Evolutionary conservation across 92 coral and sea anemone species (phyloP).

Genomic region (Diadumene lineata): DNA sequence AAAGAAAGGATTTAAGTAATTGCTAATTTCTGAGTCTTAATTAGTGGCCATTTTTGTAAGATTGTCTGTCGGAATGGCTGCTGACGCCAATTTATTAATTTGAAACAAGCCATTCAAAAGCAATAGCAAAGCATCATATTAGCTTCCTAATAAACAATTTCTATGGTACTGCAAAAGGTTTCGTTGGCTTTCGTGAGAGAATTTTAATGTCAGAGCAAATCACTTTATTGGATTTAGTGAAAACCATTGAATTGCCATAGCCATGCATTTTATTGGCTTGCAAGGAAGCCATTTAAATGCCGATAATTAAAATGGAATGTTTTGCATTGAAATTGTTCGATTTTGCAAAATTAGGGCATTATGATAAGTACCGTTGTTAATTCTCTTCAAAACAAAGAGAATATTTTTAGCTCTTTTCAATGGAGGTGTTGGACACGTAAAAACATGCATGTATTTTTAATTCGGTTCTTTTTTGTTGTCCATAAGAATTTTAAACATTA

Average conservation of each 20-base stretch:
- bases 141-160: background rate
- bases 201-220: background rate
- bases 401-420: background rate
- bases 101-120: background rate
- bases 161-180: background rate
- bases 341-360: background rate
- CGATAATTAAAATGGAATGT: background rate
- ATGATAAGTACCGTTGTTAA: background rate
- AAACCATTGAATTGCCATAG: background rate
- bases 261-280: constrained; percentile 9
- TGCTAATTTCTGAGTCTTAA: background rate
- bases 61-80: constrained; percentile 1
- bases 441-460: background rate
- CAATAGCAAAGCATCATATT: background rate
- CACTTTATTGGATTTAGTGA: background rate
- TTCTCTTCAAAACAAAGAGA: background rate
- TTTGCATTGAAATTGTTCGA: background rate
- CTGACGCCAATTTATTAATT: background rate
- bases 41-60: background rate
- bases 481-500: background rate
- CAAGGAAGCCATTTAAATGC: constrained; percentile 6
- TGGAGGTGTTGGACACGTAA: background rate
- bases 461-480: background rate
- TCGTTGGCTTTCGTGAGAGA: background rate
- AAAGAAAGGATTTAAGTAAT: background rate